A percentile compares a stretch with the other conserved stretches of the same genome.
Evolutionary conservation across 2,113 vertebrate species (phyloP).

Genomic region (Chionomys nivalis): DNA sequence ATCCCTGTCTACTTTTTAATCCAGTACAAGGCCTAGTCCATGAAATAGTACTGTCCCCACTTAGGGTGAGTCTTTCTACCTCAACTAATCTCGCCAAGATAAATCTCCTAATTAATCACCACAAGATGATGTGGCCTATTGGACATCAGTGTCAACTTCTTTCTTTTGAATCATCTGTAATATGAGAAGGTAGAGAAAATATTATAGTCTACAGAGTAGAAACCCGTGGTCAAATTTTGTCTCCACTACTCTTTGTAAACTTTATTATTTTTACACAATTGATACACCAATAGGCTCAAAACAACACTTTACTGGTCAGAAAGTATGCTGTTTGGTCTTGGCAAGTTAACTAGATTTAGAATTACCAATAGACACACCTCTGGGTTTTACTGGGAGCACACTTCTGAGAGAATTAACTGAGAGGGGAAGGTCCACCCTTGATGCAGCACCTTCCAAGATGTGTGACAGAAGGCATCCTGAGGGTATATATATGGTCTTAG

Average conservation of each 20-base stretch:
- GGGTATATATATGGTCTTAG: no score
- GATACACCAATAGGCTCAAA: neutral
- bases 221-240: neutral
- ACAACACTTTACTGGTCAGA: neutral
- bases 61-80: neutral
- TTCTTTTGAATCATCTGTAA: slow-evolving; percentile 31
- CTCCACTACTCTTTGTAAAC: neutral
- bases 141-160: neutral
- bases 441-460: neutral
- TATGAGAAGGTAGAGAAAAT: neutral
- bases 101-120: neutral
- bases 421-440: neutral
- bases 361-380: neutral
- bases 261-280: slow-evolving; percentile 13
- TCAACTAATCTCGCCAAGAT: neutral
- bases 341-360: neutral
- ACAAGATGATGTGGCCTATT: neutral
- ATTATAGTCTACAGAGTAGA: neutral
- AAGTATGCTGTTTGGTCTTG: neutral
- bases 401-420: neutral
- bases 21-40: neutral
- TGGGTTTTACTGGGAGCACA: neutral
- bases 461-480: neutral
- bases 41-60: no score
- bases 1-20: neutral